Evolutionary conservation across 2,888 invertebrate species (phyloP).

Genomic region (Tenthredo livida): DNA sequence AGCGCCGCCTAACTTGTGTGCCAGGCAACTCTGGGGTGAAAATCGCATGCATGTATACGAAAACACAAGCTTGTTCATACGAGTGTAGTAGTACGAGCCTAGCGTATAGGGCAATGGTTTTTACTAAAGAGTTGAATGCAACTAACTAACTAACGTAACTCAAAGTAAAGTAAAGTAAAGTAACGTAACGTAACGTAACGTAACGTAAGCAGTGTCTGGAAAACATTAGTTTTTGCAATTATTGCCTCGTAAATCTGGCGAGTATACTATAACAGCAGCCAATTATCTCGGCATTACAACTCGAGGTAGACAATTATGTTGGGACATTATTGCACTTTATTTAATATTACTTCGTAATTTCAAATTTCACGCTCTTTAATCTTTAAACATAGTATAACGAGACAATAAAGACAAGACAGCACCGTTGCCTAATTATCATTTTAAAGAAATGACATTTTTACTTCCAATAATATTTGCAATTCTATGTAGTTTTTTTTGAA

Average conservation of each 20-base stretch:
- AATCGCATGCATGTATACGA: too few relatives aligned
- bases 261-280: slow-evolving; percentile 61
- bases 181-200: neutral
- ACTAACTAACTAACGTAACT: neutral
- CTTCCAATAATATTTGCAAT: neutral
- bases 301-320: neutral
- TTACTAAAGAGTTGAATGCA: neutral
- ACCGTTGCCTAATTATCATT: neutral
- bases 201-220: slow-evolving; percentile 55
- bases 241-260: slow-evolving; percentile 68
- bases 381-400: too few relatives aligned
- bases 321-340: slow-evolving; percentile 17
- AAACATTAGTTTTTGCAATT: slow-evolving; percentile 68
- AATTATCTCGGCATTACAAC: slow-evolving; percentile 69
- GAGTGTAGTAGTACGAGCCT: too few relatives aligned
- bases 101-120: neutral
- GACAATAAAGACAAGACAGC: neutral
- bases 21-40: too few relatives aligned
- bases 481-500: neutral
- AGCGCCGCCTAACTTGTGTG: too few relatives aligned
- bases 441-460: neutral
- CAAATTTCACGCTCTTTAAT: slow-evolving; percentile 33
- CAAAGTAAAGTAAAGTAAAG: neutral
- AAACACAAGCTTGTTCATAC: too few relatives aligned
- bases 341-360: slow-evolving; percentile 10